Evolutionary conservation across 2,113 vertebrate genomes (phyloP).

Genomic region (Antechinus stuartii): DNA sequence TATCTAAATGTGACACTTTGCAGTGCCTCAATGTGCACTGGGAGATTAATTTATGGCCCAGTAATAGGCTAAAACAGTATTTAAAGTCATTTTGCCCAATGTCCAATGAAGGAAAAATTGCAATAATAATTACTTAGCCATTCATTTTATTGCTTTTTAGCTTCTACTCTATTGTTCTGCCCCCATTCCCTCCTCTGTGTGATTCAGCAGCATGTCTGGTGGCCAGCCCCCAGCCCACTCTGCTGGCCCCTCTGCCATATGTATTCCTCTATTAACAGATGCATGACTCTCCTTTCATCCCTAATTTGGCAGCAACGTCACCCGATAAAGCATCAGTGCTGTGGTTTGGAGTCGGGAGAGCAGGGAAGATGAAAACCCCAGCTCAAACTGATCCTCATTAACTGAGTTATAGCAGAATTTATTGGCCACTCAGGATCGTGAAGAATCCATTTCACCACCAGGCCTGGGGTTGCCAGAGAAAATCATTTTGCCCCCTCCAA

Average conservation of each 20-base stretch:
- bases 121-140: slow-evolving; percentile 68
- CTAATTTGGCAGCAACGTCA: neutral
- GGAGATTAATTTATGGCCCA: slow-evolving; percentile 78
- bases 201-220: neutral
- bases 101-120: slow-evolving; percentile 67
- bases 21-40: slow-evolving; percentile 64
- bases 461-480: rapidly evolving
- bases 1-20: slow-evolving; percentile 70
- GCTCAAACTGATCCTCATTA: neutral
- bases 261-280: rapidly evolving
- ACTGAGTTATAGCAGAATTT: neutral
- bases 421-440: rapidly evolving
- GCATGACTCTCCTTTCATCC: rapidly evolving
- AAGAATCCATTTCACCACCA: rapidly evolving
- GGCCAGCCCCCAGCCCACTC: neutral
- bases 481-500: neutral
- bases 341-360: rapidly evolving
- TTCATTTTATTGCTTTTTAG: slow-evolving; percentile 58
- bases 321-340: rapidly evolving
- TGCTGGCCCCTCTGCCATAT: neutral
- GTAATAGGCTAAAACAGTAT: slow-evolving; percentile 74
- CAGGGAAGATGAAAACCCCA: neutral
- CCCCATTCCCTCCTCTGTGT: slow-evolving; percentile 9
- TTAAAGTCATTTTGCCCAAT: slow-evolving; percentile 67
- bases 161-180: neutral